Conservation (phyloP, 2,888 invertebrate species). For the Leucania comma region DNA sequence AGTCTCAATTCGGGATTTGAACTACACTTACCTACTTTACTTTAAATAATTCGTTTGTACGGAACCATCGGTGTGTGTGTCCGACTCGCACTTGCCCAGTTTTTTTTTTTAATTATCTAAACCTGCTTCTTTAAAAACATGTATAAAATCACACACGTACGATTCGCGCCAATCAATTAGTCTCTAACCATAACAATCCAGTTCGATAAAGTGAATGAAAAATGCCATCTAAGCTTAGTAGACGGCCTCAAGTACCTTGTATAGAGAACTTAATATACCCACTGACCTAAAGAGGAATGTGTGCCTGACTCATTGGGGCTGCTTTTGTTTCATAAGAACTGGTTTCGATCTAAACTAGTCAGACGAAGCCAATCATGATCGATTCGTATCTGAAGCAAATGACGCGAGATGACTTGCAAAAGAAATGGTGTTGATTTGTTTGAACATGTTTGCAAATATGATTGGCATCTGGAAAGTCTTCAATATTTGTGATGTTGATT, state of each 20-base stretch:
- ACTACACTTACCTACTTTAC: too few species aligned
- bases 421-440: conserved; percentile 13
- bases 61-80: too few species aligned
- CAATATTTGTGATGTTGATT: background rate
- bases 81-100: too few species aligned
- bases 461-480: conserved; percentile 11
- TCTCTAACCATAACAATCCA: conserved; percentile 25
- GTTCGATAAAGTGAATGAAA: conserved; percentile 53
- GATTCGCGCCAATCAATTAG: conserved; percentile 32
- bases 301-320: conserved; percentile 41
- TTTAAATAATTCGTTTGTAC: too few species aligned
- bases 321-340: conserved; percentile 62
- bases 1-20: too few species aligned
- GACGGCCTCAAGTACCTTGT: conserved; percentile 71
- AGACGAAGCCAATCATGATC: conserved; percentile 52
- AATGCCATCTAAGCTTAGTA: conserved; percentile 55
- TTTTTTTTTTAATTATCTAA: background rate
- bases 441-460: conserved; percentile 17
- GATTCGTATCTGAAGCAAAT: conserved; percentile 26
- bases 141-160: conserved; percentile 8
- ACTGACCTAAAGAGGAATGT: conserved; percentile 62
- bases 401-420: conserved; percentile 26
- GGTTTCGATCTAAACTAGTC: conserved; percentile 38
- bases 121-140: conserved; percentile 1
- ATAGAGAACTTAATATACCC: conserved; percentile 66